These are phyloP conservation scores for Apogon talboti DNA, from an alignment of 2,797 vertebrate genomes.

Conservation along the genomic window DNA sequence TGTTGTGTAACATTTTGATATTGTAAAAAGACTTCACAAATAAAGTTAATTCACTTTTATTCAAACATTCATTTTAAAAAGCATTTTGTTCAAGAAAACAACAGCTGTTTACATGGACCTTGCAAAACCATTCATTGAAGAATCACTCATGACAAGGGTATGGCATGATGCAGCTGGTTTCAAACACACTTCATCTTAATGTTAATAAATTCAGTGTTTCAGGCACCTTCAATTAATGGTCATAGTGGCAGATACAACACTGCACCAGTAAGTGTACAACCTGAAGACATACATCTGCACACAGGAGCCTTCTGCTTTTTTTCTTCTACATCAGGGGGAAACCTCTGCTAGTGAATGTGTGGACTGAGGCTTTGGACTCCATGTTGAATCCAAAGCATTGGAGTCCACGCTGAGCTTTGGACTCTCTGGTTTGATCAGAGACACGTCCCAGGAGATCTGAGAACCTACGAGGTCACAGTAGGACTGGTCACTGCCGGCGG, in stretches of 20 bases:
- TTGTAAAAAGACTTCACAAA: constrained; percentile 15
- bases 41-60: constrained; percentile 44
- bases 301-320: too few species aligned
- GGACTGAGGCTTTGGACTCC: constrained; percentile 71
- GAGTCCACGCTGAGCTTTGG: constrained; percentile 70
- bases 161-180: background rate
- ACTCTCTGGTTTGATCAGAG: constrained; percentile 76
- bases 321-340: constrained; percentile 42
- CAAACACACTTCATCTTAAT: background rate
- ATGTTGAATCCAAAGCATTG: constrained; percentile 67
- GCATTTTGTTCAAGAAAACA: background rate
- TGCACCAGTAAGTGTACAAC: too few species aligned
- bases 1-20: background rate
- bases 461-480: constrained; percentile 63
- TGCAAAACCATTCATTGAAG: background rate
- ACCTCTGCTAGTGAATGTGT: constrained; percentile 47
- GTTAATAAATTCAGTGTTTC: background rate
- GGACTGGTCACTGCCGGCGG: constrained; percentile 53
- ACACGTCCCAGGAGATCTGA: constrained; percentile 85
- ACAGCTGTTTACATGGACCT: background rate
- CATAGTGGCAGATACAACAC: background rate
- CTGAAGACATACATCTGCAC: background rate
- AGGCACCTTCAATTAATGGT: background rate
- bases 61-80: constrained; percentile 42
- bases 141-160: background rate